phyloP scores from a whole-genome alignment of 2,888 invertebrate genomes.

The Leucania comma region DNA sequence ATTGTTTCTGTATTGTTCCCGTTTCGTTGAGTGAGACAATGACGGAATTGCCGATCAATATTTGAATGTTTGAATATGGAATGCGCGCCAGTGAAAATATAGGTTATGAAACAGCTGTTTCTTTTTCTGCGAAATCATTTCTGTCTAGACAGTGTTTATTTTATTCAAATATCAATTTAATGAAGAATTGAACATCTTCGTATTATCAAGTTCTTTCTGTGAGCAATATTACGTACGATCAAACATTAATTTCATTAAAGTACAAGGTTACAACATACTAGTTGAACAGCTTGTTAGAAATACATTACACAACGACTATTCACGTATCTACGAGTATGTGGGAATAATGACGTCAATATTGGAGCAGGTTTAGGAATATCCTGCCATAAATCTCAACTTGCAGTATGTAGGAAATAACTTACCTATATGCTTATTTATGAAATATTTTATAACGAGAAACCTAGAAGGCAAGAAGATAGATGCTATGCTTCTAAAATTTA shows the following conservation, averaged over 20 bases:
- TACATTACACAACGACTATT: constrained; percentile 39
- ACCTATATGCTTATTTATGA: constrained; percentile 44
- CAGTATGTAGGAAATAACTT: constrained; percentile 44
- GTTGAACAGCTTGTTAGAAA: neutral
- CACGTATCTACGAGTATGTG: constrained; percentile 13
- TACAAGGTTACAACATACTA: constrained; percentile 9
- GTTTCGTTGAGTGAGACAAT: constrained; percentile 23
- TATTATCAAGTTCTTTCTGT: neutral
- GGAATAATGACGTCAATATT: constrained; percentile 52
- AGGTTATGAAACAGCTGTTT: neutral
- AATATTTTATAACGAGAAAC: constrained; percentile 44
- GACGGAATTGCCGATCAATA: neutral
- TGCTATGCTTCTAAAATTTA: constrained; percentile 8
- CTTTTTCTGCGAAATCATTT: constrained; percentile 8
- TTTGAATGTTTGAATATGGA: neutral
- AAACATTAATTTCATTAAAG: constrained; percentile 16
- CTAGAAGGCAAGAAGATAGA: constrained; percentile 24
- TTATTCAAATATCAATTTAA: constrained; percentile 13
- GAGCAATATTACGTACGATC: neutral
- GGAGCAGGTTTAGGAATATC: constrained; percentile 41
- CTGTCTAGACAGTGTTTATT: constrained; percentile 21
- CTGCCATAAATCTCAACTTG: constrained; percentile 54
- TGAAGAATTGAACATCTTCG: neutral
- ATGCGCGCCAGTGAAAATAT: neutral
- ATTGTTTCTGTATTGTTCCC: constrained; percentile 60